Base-by-base conservation (phyloP, 2,888 invertebrate genomes). In the Caenorhabditis sulstoni region DNA sequence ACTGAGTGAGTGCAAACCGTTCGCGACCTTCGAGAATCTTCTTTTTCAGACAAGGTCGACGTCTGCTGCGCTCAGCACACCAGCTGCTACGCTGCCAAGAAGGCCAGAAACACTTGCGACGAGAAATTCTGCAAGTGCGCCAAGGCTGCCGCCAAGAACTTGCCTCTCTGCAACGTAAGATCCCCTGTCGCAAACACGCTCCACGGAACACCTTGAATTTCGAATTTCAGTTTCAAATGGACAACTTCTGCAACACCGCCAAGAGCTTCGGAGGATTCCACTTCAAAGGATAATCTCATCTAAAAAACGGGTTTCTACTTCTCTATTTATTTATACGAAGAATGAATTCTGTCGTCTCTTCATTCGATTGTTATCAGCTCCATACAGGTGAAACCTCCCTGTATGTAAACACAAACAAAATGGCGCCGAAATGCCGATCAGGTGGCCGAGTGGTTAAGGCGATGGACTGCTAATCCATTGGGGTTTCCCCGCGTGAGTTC, bases 401-500 rank as follows among this genome's bases (percentile, higher is more conserved):
- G 41, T 11, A 41, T 11, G 41, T 41, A 29, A 29, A 29, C 29
- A 29, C 29, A 29, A 29, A 7, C 29, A 29, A 29, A 29, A 7
- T 29, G 29, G 29, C 4, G 29, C 29, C 4, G 4, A 29, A 29
- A 5, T 7, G 44, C 53, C 58, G 67, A 84, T 83, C 85, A 86
- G 85, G 87, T 88, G 88, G 88, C 88, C 88, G 88, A 88, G 88
- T 88, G 88, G 88, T 88, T 88, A 88, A 89, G 88, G 88, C 88
- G 88, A 87, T 87, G 87, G 87, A 87, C 87, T 87, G 87, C 87
- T 87, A 87, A 87, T 87, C 87, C 87, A 87, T 85, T 87, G 87
- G 86, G 87, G 73, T 86, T 83, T 87, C 73, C 87, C 87, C 87
- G 87, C 87, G 86, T 85, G 86, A 86, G 87, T 87, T 87, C 87